Percentiles rank a stretch among this genome's conserved stretches.
These are phyloP conservation scores for Zoanthus solanderi DNA, from an alignment of 92 coral and sea anemone genomes.

Conservation along the genomic window DNA sequence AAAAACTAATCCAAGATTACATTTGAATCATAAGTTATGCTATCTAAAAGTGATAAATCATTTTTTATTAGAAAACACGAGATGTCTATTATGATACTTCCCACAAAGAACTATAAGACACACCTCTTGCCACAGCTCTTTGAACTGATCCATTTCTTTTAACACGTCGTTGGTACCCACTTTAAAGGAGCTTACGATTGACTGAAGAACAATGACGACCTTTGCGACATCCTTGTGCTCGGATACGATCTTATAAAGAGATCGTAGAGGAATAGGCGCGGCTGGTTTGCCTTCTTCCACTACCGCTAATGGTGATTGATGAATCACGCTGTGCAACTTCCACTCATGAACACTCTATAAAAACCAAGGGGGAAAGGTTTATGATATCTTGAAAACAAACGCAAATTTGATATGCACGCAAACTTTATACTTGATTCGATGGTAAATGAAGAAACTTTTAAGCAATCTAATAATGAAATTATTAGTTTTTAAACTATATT, in stretches of 20 bases:
- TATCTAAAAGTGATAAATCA: too few species aligned
- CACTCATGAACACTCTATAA: conserved; percentile 88
- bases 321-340: conserved; percentile 90
- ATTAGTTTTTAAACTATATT: too few species aligned
- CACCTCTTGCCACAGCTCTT: conserved; percentile 98
- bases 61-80: too few species aligned
- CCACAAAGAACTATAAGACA: background rate
- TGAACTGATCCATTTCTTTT: conserved; percentile 91
- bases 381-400: background rate
- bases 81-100: too few species aligned
- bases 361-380: background rate
- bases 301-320: conserved; percentile 93
- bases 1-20: too few species aligned
- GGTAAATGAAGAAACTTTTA: too few species aligned
- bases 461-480: too few species aligned
- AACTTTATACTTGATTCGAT: too few species aligned
- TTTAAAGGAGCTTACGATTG: conserved; percentile 95
- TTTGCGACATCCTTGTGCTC: conserved; percentile 97
- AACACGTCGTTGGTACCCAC: conserved; percentile 91
- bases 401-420: background rate
- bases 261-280: conserved; percentile 89
- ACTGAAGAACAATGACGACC: conserved; percentile 90
- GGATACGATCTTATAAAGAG: conserved; percentile 94
- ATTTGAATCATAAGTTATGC: too few species aligned
- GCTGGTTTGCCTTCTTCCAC: conserved; percentile 98